Evolutionary conservation across 2,888 invertebrate genomes (phyloP), one percentile per base, ranked within the genome.

Genomic region (Drosophila quasianomalipes): DNA sequence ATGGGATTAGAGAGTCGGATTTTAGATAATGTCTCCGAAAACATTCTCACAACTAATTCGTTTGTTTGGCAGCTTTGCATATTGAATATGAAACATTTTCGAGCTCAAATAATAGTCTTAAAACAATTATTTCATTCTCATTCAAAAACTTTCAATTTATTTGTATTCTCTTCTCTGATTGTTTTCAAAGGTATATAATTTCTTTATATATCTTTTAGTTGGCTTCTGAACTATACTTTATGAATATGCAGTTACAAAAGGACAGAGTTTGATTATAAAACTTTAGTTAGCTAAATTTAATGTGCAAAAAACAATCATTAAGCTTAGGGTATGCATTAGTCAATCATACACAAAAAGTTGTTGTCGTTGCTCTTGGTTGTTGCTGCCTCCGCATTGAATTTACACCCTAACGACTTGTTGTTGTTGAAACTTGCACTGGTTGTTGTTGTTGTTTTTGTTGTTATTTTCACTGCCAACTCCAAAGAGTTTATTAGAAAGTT

Each of bases 401-500:
- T 85, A 65, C 81, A 51, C 60, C 59, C 74, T 58, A 80, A 72
- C 79, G 73, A 77, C 52, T 72, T 70, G 65, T 66, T 74, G 63
- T 62, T 69, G 64, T 35, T 57, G 41, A 30, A 58, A 65, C 53
- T 67, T 31, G 30, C 54, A 54, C n/a, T 31, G 31, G 10, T 26
- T 59, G 74, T 41, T 75, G 47, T 57, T 75, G 41, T 60, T 69
- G 59, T 65, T 70, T 33, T 58, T 75, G 59, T 59, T 66, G 55
- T 71, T 63, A 53, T 51, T 55, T 63, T 51, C 49, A 64, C 58
- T 75, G 72, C 81, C 61, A 85, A 79, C 85, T 85, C 72, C 74
- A 75, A 47, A 66, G 83, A 83, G 87, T 83, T 85, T 87, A 87
- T 85, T 85, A 85, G 87, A 87, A 85, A 83, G 70, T 85, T 85